Base-by-base conservation (phyloP, 1,140 invertebrate species). In the Eubasilissa regina region DNA sequence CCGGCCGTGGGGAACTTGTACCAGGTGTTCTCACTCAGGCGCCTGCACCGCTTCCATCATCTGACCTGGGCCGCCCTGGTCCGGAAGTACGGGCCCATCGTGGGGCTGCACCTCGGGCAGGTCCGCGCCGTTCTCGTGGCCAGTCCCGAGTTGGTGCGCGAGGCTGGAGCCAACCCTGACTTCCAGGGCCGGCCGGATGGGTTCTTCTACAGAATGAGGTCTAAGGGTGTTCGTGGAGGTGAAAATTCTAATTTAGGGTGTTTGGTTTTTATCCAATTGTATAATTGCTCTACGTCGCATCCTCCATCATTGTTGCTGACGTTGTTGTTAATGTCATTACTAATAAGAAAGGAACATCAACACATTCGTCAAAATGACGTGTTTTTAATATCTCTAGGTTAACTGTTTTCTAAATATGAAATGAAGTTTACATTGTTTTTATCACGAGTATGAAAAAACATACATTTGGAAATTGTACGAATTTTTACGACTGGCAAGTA, bases 101-200 rank as follows among this genome's bases (percentile, higher is more conserved):
- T 95, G 91, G 44, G 90, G 21, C 80, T 89, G 83, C 66, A 88
- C 85, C 62, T 91, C 83, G 94, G 94, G 0, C 86, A 85, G 10
- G 87, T 91, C 53, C 87, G 90, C 35, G 84, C 94, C 0, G 91
- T 94, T 0, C 84, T 93, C 6, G 89, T 94, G 0, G 92, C 90
- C n/a, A 91, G 92, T 0, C 87, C 90, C 77, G 89, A 92, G 53
- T 85, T 90, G 0, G 91, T 93, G 0, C 92, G 90, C 79, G 91
- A 93, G 82, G 89, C 92, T 8, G 86, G 92, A 0, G 86, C 86
- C 1, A 89, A 87, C 48, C 92, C 94, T 8, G 92, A 93, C 56
- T 93, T 95, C 76, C 91, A 93, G 56, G 93, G 92, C 4, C 89
- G 94, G 77, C 94, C 94, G 0, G 90, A 93, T 84, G 93, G 93